Base-by-base conservation (phyloP, 1,140 invertebrate species). In the Anastatus disparis region DNA sequence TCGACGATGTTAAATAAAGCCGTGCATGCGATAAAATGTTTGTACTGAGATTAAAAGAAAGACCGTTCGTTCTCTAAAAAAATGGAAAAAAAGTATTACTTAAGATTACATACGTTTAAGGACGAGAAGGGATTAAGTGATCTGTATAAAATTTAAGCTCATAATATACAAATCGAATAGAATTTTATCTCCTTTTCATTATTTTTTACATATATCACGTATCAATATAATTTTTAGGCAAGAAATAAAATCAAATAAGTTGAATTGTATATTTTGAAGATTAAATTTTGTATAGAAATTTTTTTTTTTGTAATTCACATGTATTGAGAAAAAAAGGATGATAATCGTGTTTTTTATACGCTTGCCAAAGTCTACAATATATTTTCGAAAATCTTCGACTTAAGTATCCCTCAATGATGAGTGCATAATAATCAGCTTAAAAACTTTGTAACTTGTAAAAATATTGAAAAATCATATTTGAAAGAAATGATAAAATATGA, bases 321-420 rank as follows among this genome's bases (percentile, higher is more conserved):
- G 31, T 53, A 38, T 62, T n/a, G 12, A 29, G 17, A 9, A 44
- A 55, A 55, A 55, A 2, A n/a, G n/a, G n/a, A n/a, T n/a, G n/a
- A n/a, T 3, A n/a, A 53, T 62, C 15, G 29, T 62, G 56, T 62
- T 70, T 62, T 62, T 63, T 69, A 69, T 62, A 56, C 26, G 44
- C 46, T 52, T 62, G 35, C 35, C 38, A 42, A 59, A 61, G 26
- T 52, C 24, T 27, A 63, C 10, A 48, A 67, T 63, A 56, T 70
- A 63, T 70, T 70, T 62, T 70, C 56, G 29, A 70, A 55, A 70
- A 52, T 52, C n/a, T 15, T 44, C 31, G 13, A 65, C 26, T 22
- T n/a, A 35, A 67, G 52, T 27, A 48, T n/a, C n/a, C 27, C 12
- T 17, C 4, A 13, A 24, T 6, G n/a, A 59, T 50, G 27, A 31